Conservation (phyloP, 1,140 invertebrate genomes). For the Colletes latitarsis region DNA sequence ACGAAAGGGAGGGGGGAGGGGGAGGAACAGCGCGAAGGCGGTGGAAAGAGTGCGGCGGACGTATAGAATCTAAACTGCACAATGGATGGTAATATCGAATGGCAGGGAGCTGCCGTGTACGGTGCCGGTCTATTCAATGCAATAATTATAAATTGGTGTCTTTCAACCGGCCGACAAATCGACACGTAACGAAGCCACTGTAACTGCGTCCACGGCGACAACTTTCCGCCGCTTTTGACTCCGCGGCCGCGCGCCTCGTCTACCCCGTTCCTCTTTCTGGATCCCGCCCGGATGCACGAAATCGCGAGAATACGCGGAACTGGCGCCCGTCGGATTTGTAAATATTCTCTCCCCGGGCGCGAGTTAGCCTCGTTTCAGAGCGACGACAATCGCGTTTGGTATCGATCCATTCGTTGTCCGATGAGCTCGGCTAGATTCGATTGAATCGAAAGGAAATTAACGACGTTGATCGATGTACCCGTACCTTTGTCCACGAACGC, state of each 20-base stretch:
- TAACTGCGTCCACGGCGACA: conserved; percentile 45
- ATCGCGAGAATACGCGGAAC: conserved; percentile 34
- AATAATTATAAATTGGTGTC: conserved; percentile 78
- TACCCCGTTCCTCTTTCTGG: neutral
- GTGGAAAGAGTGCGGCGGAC: conserved; percentile 30
- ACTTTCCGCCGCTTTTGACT: conserved; percentile 47
- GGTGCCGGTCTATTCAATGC: conserved; percentile 65
- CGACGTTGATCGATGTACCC: conserved; percentile 34
- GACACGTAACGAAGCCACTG: conserved; percentile 52
- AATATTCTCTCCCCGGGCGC: conserved; percentile 15
- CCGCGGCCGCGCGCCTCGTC: neutral
- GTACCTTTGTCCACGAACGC: neutral
- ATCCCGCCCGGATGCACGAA: conserved; percentile 15
- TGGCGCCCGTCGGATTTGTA: conserved; percentile 11
- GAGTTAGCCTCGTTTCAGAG: conserved; percentile 22
- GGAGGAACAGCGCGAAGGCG: neutral
- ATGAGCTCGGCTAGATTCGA: conserved; percentile 41
- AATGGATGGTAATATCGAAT: conserved; percentile 75
- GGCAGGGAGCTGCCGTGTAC: conserved; percentile 64
- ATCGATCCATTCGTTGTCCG: conserved; percentile 39
- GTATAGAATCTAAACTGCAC: conserved; percentile 70
- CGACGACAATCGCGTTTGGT: conserved; percentile 34
- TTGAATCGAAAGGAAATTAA: conserved; percentile 52
- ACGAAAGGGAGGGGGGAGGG: neutral
- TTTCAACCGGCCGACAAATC: conserved; percentile 64